Evolutionary conservation across 2,113 vertebrate species (phyloP), one percentile per base, ranked within the genome.

Genomic region (Megaceryle maxima): DNA sequence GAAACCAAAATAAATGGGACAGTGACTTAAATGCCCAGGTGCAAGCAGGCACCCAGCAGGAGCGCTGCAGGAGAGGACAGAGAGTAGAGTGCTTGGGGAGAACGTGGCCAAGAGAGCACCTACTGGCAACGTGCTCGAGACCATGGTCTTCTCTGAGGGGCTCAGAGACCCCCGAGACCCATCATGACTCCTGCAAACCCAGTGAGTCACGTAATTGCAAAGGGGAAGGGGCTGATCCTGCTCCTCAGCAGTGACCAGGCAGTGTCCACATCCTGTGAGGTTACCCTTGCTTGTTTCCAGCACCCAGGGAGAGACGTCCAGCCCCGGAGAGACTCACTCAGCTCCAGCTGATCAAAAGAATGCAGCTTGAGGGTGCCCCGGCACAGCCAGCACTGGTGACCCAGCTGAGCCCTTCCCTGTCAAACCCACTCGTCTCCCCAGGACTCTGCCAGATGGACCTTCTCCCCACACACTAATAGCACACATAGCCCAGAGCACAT

Each of bases 11-110:
- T 11, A 62, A 70, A 60, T 8, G 25, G 29, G 29, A 68, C 0
- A 0, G 73, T n/a, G 50, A 59, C 63, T 64, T 43, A 64, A 89
- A 85, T 5, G 19, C 20, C 39, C 26, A 63, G 41, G 24, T 31
- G 25, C 7, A n/a, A 57, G 55, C 11, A 48, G 26, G 39, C 6
- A 59, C 18, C 29, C 53, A 50, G 16, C 13, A 48, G 51, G 17
- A 90, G 43, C 29, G 11, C 33, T 74, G 39, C 0, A 0, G 33
- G 70, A 9, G 22, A 16, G 3, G 83, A 21, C 62, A 43, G 0
- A 0, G 35, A 55, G 51, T 31, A 14, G 33, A 69, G 51, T 0
- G 0, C 39, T 16, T 3, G 0, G 18, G 26, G 8, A 77, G 31
- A 85, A 67, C 31, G 11, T 1, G 19, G 76, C 44, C 59, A 72